Percentiles rank a stretch among this genome's conserved stretches.
Evolutionary conservation across 2,113 vertebrate species (phyloP).

Genomic region (Sphaerodactylus townsendi): DNA sequence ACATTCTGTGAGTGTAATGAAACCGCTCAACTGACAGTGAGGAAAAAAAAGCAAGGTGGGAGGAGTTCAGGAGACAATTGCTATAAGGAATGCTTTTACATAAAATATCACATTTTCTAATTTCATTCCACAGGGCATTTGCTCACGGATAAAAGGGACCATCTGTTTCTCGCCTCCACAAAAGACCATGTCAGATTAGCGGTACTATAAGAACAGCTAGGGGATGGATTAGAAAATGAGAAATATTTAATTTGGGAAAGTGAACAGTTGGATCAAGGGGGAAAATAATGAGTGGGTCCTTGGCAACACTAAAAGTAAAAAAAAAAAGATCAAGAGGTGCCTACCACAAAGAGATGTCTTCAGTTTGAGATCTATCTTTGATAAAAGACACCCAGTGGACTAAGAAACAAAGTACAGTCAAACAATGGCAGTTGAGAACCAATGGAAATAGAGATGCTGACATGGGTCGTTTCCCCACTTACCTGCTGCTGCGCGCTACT

Average conservation of each 20-base stretch:
- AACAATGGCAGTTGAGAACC: neutral
- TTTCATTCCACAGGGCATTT: neutral
- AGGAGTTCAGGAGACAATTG: neutral
- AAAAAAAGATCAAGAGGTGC: neutral
- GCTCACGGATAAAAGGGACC: constrained; percentile 5
- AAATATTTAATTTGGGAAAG: neutral
- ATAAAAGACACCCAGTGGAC: neutral
- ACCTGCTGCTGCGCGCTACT: too few relatives aligned
- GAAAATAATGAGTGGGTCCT: neutral
- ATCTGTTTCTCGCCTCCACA: neutral
- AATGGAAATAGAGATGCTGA: neutral
- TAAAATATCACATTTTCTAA: neutral
- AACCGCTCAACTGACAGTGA: neutral
- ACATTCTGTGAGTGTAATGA: neutral
- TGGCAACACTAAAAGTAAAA: neutral
- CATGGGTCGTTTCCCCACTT: too few relatives aligned
- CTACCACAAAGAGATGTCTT: neutral
- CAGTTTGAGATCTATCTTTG: neutral
- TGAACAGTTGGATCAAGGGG: neutral
- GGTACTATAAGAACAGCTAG: neutral
- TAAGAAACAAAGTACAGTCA: neutral
- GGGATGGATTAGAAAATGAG: neutral
- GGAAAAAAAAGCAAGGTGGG: neutral
- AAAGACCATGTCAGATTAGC: neutral
- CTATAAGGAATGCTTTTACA: constrained; percentile 1